Base-by-base conservation (phyloP, 2,113 vertebrate genomes). In the Tylochromis polylepis region DNA sequence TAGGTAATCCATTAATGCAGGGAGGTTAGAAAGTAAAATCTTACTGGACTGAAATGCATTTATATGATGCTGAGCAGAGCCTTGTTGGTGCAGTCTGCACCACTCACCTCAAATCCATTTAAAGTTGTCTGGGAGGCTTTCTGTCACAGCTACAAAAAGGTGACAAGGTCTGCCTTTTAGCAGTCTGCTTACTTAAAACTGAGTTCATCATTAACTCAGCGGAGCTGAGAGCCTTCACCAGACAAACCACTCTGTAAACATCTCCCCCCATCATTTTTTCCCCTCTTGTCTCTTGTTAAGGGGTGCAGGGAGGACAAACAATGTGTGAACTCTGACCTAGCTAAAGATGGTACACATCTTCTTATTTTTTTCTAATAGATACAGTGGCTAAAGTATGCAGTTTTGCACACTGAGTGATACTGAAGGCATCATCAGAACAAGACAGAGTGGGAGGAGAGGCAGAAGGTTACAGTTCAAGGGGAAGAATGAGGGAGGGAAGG, bases 171-270 rank as follows among this genome's bases (percentile, higher is more conserved):
- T 65, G 65, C 29, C 77, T 87, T 83, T 85, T 80, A 83, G 85
- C 49, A 4, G 36, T 24, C 79, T 78, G 8, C 41, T 60, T 49
- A 38, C 79, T 60, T 41, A 75, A 82, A 15, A 65, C 49, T 5
- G 81, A 78, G 92, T 92, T 93, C 91, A 91, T 95, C 86, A 92
- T 94, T 92, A 94, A 94, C 92, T 75, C 70, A 4, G 43, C 11
- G 5, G 62, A 79, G 77, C 86, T 82, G 24, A 89, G 82, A 86
- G 87, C 36, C 53, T 31, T 24, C 78, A 81, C 55, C 82, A 88
- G 84, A 88, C 88, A 89, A 94, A 93, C 38, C 81, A n/a, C 91
- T 94, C 90, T 92, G 92, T 89, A 93, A 94, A 96, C 92, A 94
- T 79, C 12, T 90, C 81, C 49, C 78, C 46, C 87, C 65, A 58